Base-by-base conservation (phyloP, 2,888 invertebrate genomes). In the Calameuta pallipes region DNA sequence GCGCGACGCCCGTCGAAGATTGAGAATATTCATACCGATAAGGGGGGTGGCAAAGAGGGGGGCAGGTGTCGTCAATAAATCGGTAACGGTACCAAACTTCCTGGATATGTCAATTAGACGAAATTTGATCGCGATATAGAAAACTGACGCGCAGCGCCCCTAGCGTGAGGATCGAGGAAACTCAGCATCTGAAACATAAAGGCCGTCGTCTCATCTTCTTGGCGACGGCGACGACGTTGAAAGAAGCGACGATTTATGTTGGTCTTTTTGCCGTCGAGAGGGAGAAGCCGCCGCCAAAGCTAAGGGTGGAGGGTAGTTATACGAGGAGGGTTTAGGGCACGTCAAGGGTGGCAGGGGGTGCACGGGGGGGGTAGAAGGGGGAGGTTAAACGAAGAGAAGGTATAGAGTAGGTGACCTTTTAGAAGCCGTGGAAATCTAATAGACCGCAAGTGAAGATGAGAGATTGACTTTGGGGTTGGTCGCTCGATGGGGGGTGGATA, bases 341-440 rank as follows among this genome's bases (percentile, higher is more conserved):
- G 35, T 31, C 41, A 56, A 68, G 68, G 73, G 69, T 77, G 74
- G 76, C 23, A 35, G 70, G n/a, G 56, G n/a, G 73, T 73, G 69
- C 30, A 31, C 31, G 75, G 34, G 77, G 79, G 71, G 56, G 75
- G 41, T 0, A 15, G 37, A 13, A 13, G 13, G 37, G 23, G 6
- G 71, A 3, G 31, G 71, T 30, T 33, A 15, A 30, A 33, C 71
- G 71, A 30, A 70, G 13, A 33, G 71, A 70, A 15, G 71, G 71
- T 23, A 41, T 15, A 70, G 35, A 70, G 70, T 76, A 77, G 74
- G 78, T 79, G 78, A 82, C 84, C 87, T 82, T 80, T 82, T 82
- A 80, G 85, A 87, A 86, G 80, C 84, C 85, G 84, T 86, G 85
- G 85, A 88, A 89, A 89, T 89, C 87, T 89, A 89, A 89, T 89